Percentiles rank a stretch among this genome's conserved stretches.
These are phyloP conservation scores for Odontomachus brunneus DNA, from an alignment of 1,140 invertebrate species.

Conservation along the genomic window DNA sequence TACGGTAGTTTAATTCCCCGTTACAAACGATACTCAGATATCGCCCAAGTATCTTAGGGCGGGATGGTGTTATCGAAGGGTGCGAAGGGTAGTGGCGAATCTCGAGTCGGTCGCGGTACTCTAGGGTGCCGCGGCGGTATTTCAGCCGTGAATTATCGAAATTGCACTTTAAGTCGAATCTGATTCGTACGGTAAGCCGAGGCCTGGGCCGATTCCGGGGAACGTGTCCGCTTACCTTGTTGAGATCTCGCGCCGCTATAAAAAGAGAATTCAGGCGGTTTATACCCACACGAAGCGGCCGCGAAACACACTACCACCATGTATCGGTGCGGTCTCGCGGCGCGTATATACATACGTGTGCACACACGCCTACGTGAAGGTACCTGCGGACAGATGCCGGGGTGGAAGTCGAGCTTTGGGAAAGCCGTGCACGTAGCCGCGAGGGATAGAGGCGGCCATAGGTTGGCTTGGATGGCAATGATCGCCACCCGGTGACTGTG, in stretches of 20 bases:
- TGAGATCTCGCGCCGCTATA: constrained; percentile 64
- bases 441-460: constrained; percentile 72
- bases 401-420: constrained; percentile 76
- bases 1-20: neutral
- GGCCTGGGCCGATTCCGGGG: constrained; percentile 47
- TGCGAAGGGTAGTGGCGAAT: constrained; percentile 1
- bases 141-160: constrained; percentile 64
- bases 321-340: constrained; percentile 35
- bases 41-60: neutral
- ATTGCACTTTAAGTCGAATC: constrained; percentile 67
- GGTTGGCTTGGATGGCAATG: constrained; percentile 84
- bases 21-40: neutral
- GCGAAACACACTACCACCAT: constrained; percentile 59
- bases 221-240: constrained; percentile 53
- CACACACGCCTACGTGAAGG: constrained; percentile 62
- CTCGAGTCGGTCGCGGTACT: neutral
- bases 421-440: constrained; percentile 81
- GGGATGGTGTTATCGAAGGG: constrained; percentile 2
- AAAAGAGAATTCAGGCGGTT: constrained; percentile 75
- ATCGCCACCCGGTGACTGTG: constrained; percentile 84
- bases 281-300: constrained; percentile 66
- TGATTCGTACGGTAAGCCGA: constrained; percentile 57
- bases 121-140: constrained; percentile 27
- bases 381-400: constrained; percentile 74
- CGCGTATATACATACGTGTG: constrained; percentile 33